Evolutionary conservation across 2,113 vertebrate species (phyloP).

Genomic region (Tapirus terrestris): DNA sequence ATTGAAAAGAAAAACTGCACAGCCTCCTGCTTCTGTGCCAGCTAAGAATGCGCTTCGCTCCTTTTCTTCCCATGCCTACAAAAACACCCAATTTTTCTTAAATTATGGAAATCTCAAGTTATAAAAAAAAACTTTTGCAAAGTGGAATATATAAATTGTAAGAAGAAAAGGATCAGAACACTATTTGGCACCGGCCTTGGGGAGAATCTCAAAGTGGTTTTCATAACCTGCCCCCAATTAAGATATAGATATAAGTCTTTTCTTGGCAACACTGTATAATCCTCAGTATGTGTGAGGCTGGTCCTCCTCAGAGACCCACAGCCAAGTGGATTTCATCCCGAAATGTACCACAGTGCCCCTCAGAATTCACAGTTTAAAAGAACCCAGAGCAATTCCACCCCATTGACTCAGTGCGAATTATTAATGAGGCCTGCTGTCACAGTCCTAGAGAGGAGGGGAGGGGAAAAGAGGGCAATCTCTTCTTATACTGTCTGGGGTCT

Average conservation of each 20-base stretch:
- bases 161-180: neutral
- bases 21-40: neutral
- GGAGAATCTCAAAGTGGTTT: neutral
- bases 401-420: neutral
- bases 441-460: fast-evolving
- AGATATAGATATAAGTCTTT: slow-evolving; percentile 40
- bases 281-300: neutral
- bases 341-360: neutral
- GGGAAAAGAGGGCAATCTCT: fast-evolving
- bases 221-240: neutral
- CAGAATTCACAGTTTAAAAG: neutral
- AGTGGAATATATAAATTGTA: neutral
- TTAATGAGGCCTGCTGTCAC: neutral
- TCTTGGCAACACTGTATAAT: neutral
- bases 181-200: neutral
- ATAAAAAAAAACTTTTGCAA: neutral
- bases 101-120: slow-evolving; percentile 55
- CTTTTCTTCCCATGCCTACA: neutral
- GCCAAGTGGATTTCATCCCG: slow-evolving; percentile 44
- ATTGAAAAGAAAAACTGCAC: neutral
- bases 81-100: slow-evolving; percentile 33
- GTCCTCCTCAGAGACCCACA: neutral
- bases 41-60: neutral
- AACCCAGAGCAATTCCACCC: neutral
- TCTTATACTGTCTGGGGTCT: neutral